Base-by-base conservation (phyloP, 1,140 invertebrate genomes). In the Fopius arisanus region DNA sequence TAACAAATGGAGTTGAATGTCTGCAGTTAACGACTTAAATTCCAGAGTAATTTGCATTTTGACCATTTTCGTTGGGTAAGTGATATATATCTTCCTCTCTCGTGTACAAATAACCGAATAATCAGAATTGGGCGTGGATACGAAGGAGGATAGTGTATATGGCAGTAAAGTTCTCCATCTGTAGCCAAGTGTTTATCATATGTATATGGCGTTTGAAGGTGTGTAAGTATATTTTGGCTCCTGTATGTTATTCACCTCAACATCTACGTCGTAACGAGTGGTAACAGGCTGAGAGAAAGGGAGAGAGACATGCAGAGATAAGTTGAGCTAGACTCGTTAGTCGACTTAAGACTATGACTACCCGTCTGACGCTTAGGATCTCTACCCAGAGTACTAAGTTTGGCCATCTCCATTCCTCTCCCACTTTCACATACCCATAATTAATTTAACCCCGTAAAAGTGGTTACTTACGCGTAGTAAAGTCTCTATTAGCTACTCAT, bases 1-100 rank as follows among this genome's bases (percentile, higher is more conserved):
- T 75, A 78, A 80, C 80, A 77, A 82, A 80, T 72, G 54, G 69
- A 70, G 37, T 28, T 33, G 73, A 79, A 75, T 74, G 83, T 79
- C 82, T 86, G 83, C 78, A 78, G 80, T 84, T 86, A 86, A 87
- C 82, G 84, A 86, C 84, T 81, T 75, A 84, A 86, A 83, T 85
- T 85, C 78, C 79, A 81, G 82, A 82, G 77, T 79, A 78, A 87
- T 87, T 87, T 85, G 81, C 84, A 85, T 86, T 83, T 83, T 81
- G 82, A 85, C 80, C 81, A 81, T 81, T 84, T 48, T 78, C 67
- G 43, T 12, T 7, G 67, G 59, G 23, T 41, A 40, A 67, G 67
- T 73, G 23, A 12, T 33, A 59, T 67, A 19, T 63, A 67, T 63
- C 67, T 33, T 62, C 41, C 65, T 29, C 31, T 21, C 5, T 5